Percentiles rank a stretch among this genome's conserved stretches.
Evolutionary conservation across 1,140 invertebrate genomes (phyloP).

Genomic region (Lutraria rhynchaena): DNA sequence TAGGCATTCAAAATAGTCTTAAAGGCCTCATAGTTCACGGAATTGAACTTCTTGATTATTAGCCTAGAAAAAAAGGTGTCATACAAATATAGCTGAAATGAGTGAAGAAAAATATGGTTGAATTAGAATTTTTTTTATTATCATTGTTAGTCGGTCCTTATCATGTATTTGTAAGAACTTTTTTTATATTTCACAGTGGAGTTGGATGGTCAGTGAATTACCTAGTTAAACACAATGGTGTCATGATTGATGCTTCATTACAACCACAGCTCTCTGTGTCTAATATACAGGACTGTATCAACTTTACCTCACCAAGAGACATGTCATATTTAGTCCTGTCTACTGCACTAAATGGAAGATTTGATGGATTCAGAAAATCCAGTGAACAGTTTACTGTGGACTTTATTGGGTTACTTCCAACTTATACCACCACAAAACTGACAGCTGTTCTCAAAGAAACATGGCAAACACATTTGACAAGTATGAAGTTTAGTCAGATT

Average conservation of each 20-base stretch:
- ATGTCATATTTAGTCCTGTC: constrained; percentile 9
- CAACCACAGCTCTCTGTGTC: constrained; percentile 17
- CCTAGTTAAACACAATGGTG: constrained; percentile 12
- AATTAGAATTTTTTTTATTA: not conserved
- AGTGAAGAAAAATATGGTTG: too few species aligned
- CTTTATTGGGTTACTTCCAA: constrained; percentile 42
- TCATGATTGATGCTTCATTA: constrained; percentile 24
- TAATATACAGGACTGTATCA: not conserved
- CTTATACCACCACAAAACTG: constrained; percentile 20
- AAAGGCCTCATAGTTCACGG: too few species aligned
- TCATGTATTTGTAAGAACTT: too few species aligned
- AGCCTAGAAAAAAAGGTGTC: too few species aligned
- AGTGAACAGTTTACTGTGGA: constrained; percentile 23
- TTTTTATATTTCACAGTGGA: constrained; percentile 14
- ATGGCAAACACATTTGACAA: constrained; percentile 4
- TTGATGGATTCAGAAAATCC: constrained; percentile 13
- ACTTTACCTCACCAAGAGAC: constrained; percentile 14
- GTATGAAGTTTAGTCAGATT: too few species aligned
- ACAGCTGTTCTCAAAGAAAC: constrained; percentile 3
- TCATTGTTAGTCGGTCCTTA: not conserved
- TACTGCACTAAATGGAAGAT: constrained; percentile 19
- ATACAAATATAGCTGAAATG: too few species aligned
- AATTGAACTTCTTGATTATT: too few species aligned
- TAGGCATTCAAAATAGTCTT: too few species aligned
- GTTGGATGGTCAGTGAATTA: constrained; percentile 29